Percentiles rank a stretch among this genome's conserved stretches.
phyloP scores from a whole-genome alignment of 2,797 vertebrate genomes.

The Hapalemur alaotrensis region DNA sequence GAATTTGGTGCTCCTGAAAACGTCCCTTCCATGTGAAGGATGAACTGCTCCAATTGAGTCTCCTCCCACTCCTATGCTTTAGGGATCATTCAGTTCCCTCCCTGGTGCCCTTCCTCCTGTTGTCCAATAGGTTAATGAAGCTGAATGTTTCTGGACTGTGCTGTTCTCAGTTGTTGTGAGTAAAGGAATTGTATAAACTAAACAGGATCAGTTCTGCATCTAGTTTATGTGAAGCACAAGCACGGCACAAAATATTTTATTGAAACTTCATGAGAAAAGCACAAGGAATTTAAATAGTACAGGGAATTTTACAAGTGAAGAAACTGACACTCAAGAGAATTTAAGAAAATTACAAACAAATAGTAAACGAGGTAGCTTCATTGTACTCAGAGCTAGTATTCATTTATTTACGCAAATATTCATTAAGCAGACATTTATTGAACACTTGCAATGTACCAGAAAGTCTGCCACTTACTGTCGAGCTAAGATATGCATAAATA shows the following conservation, averaged over 20 bases:
- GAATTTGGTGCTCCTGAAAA: not conserved
- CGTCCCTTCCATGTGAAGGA: not conserved
- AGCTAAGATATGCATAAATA: not conserved
- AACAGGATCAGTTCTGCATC: not conserved
- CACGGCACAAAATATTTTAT: not conserved
- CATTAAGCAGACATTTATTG: not conserved
- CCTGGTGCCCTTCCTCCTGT: not conserved
- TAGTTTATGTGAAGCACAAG: not conserved
- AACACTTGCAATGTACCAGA: not conserved
- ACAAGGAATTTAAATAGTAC: not conserved
- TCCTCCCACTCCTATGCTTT: not conserved
- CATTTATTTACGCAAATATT: not conserved
- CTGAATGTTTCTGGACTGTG: too few species aligned
- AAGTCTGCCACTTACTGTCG: not conserved
- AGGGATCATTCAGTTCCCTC: fast-evolving
- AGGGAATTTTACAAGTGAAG: not conserved
- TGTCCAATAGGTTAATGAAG: not conserved
- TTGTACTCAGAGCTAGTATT: not conserved
- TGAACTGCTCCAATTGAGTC: too few species aligned
- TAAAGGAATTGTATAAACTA: not conserved
- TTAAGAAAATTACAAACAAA: not conserved
- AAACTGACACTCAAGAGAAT: not conserved
- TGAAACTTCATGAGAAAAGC: not conserved
- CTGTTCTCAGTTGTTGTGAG: not conserved
- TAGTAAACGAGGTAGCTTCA: not conserved